Percentiles rank a stretch among this genome's conserved stretches.
These are phyloP conservation scores for Nestor notabilis DNA, from an alignment of 2,113 vertebrate species.

Conservation along the genomic window DNA sequence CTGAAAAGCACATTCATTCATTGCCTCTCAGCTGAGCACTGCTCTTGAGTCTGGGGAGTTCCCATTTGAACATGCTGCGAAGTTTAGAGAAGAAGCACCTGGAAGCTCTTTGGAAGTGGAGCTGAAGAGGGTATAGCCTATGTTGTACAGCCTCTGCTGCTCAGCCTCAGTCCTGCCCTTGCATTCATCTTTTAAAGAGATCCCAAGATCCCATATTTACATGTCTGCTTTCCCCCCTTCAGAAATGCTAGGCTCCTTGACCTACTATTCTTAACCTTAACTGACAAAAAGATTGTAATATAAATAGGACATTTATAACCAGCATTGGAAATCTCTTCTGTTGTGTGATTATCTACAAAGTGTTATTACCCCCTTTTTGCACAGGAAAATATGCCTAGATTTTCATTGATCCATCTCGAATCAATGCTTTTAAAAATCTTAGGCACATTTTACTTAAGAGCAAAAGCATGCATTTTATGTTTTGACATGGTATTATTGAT, in stretches of 20 bases:
- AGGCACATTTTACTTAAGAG: slow-evolving; percentile 97
- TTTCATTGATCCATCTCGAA: slow-evolving; percentile 90
- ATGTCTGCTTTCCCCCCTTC: not conserved
- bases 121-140: not conserved
- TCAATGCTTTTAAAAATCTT: slow-evolving; percentile 99
- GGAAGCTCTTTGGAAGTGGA: not conserved
- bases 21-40: not conserved
- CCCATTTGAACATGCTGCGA: not conserved
- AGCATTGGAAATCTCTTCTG: slow-evolving; percentile 67
- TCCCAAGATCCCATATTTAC: not conserved
- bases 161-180: not conserved
- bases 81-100: not conserved
- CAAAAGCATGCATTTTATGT: slow-evolving; percentile 97
- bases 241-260: slow-evolving; percentile 64
- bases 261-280: slow-evolving; percentile 74
- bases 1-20: not conserved
- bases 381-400: slow-evolving; percentile 85
- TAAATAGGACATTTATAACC: slow-evolving; percentile 71
- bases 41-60: not conserved
- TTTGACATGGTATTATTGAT: slow-evolving; percentile 97
- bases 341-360: slow-evolving; percentile 84
- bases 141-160: not conserved
- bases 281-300: slow-evolving; percentile 63
- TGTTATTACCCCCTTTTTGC: slow-evolving; percentile 90
- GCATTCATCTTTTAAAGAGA: not conserved